Percentiles rank a stretch among this genome's conserved stretches.
These are phyloP conservation scores for Semotilus atromaculatus DNA, from an alignment of 2,797 vertebrate species.

Conservation along the genomic window DNA sequence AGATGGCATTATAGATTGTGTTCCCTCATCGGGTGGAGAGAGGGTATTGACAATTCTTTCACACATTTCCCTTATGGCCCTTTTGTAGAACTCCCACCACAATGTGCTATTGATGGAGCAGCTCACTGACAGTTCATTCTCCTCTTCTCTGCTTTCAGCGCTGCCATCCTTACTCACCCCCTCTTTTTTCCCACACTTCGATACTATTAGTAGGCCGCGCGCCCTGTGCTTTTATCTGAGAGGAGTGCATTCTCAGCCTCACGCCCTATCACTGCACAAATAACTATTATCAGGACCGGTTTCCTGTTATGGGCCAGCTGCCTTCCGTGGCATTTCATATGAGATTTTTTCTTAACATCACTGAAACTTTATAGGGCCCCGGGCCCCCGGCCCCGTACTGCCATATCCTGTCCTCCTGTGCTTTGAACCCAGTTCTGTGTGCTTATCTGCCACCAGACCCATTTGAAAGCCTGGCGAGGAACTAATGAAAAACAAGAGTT, in stretches of 20 bases:
- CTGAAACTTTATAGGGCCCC: conserved; percentile 1
- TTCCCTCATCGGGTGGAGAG: conserved; percentile 11
- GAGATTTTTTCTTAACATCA: conserved; percentile 20
- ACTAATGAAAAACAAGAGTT: conserved; percentile 29
- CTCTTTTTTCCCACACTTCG: conserved; percentile 21
- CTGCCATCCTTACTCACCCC: conserved; percentile 29
- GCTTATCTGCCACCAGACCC: conserved; percentile 12
- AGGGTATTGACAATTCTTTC: conserved; percentile 36
- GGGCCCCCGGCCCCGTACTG: background rate
- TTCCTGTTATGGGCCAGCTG: conserved; percentile 33
- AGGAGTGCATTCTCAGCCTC: conserved; percentile 12
- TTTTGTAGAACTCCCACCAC: conserved; percentile 21
- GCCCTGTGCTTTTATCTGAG: conserved; percentile 32
- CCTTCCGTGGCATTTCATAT: conserved; percentile 32
- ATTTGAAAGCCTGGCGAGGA: conserved; percentile 32
- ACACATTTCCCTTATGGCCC: conserved; percentile 17
- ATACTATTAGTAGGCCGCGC: conserved; percentile 33
- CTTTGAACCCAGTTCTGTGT: conserved; percentile 10
- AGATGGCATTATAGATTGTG: conserved; percentile 33
- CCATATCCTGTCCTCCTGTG: conserved; percentile 32
- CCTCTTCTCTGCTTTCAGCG: conserved; percentile 10
- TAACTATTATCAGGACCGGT: conserved; percentile 39
- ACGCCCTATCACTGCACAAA: conserved; percentile 31
- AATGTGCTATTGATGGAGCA: conserved; percentile 34
- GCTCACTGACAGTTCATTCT: conserved; percentile 41